phyloP scores from a whole-genome alignment of 2,888 invertebrate genomes.

The Cheilosia impressa region DNA sequence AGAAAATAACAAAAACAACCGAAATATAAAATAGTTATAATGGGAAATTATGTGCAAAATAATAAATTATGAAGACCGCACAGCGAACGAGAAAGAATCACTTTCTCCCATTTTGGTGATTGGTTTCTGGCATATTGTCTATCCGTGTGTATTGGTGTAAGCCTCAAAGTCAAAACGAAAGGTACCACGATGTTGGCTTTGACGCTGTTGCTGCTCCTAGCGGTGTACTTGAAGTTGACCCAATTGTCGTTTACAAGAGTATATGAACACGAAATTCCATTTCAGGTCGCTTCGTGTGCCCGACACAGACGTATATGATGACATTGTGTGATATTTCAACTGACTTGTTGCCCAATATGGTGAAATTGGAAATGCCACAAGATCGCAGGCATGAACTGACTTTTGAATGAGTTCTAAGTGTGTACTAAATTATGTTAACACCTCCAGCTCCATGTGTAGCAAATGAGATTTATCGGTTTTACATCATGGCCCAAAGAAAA shows the following conservation, averaged over 20 bases:
- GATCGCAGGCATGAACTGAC: background rate
- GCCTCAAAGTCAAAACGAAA: slow-evolving; percentile 36
- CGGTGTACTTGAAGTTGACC: slow-evolving; percentile 57
- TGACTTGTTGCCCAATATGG: slow-evolving; percentile 43
- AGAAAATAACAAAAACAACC: slow-evolving; percentile 17
- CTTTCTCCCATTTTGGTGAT: slow-evolving; percentile 55
- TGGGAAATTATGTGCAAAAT: slow-evolving; percentile 51
- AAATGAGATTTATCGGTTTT: background rate
- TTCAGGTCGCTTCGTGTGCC: slow-evolving; percentile 5
- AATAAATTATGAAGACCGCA: slow-evolving; percentile 27
- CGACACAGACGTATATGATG: slow-evolving; percentile 8
- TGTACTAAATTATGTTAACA: too few relatives aligned
- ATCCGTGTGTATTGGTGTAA: background rate
- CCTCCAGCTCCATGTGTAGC: background rate
- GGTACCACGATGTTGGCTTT: slow-evolving; percentile 42
- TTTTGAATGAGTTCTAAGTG: too few relatives aligned
- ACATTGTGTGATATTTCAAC: slow-evolving; percentile 25
- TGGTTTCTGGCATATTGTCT: background rate
- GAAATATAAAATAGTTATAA: slow-evolving; percentile 26
- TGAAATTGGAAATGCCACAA: slow-evolving; percentile 2
- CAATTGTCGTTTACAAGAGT: slow-evolving; percentile 45
- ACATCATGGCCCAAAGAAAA: background rate
- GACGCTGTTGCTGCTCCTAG: slow-evolving; percentile 14
- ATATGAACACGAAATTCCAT: slow-evolving; percentile 46
- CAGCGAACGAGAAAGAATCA: slow-evolving; percentile 25